Conservation (phyloP, 2,888 invertebrate species). For the Barypeithes pellucidus region DNA sequence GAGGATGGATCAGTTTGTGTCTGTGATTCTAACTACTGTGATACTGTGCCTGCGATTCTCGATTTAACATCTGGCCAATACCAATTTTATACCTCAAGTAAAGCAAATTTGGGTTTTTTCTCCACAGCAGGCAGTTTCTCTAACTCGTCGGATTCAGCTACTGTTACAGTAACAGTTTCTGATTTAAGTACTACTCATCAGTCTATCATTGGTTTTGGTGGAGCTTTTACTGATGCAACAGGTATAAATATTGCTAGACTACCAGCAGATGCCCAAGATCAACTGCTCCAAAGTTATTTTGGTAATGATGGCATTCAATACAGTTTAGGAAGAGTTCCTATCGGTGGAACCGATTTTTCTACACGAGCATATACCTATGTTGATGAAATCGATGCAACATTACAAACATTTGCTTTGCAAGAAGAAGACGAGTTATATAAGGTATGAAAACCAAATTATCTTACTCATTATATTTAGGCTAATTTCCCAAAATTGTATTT, state of each 20-base stretch:
- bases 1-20: slow-evolving; percentile 66
- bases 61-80: slow-evolving; percentile 54
- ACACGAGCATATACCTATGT: slow-evolving; percentile 86
- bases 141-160: slow-evolving; percentile 1
- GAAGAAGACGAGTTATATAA: slow-evolving; percentile 81
- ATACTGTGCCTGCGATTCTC: slow-evolving; percentile 64
- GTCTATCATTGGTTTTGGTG: slow-evolving; percentile 86
- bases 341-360: slow-evolving; percentile 92
- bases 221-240: slow-evolving; percentile 80
- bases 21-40: slow-evolving; percentile 70
- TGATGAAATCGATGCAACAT: slow-evolving; percentile 69
- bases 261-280: slow-evolving; percentile 70
- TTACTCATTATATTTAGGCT: too few relatives aligned
- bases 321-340: slow-evolving; percentile 85
- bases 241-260: slow-evolving; percentile 81
- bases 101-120: slow-evolving; percentile 74
- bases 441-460: slow-evolving; percentile 66
- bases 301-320: slow-evolving; percentile 82
- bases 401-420: slow-evolving; percentile 79
- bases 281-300: slow-evolving; percentile 80
- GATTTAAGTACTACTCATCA: slow-evolving; percentile 70
- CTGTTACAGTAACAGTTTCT: slow-evolving; percentile 33
- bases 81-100: slow-evolving; percentile 68
- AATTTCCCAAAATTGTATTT: too few relatives aligned
- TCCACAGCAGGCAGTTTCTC: slow-evolving; percentile 68